A percentile compares a stretch with the other conserved stretches of the same genome.
Evolutionary conservation across 1,140 invertebrate genomes (phyloP).

Genomic region (Brachionus rotundiformis): DNA sequence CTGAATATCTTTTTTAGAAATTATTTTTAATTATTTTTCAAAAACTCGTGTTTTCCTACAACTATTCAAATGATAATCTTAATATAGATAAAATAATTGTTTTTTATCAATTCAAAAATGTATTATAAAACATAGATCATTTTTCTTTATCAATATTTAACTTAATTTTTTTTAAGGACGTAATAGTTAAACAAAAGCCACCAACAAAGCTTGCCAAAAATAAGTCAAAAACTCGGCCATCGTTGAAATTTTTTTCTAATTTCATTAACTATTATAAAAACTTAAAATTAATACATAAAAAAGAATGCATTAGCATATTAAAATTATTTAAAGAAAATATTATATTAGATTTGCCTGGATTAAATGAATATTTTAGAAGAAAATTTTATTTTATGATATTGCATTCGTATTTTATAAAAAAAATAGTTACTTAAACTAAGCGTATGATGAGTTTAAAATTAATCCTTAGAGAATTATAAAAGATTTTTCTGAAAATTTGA

Average conservation of each 20-base stretch:
- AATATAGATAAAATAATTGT: too few species aligned
- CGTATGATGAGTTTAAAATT: neutral
- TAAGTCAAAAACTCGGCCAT: too few species aligned
- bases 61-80: too few species aligned
- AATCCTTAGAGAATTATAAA: neutral
- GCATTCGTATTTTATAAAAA: slow-evolving; percentile 1
- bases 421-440: neutral
- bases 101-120: too few species aligned
- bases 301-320: neutral
- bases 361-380: neutral
- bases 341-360: neutral
- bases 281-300: neutral
- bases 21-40: too few species aligned
- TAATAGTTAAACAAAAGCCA: too few species aligned
- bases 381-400: neutral
- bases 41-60: too few species aligned
- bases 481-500: neutral
- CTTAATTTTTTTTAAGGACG: too few species aligned
- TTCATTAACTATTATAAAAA: neutral
- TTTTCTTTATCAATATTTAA: too few species aligned
- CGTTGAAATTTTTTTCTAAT: neutral
- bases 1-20: too few species aligned
- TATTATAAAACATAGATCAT: too few species aligned
- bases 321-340: neutral
- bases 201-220: too few species aligned